phyloP scores from a whole-genome alignment of 2,888 invertebrate species.

The Nomada ferruginata region DNA sequence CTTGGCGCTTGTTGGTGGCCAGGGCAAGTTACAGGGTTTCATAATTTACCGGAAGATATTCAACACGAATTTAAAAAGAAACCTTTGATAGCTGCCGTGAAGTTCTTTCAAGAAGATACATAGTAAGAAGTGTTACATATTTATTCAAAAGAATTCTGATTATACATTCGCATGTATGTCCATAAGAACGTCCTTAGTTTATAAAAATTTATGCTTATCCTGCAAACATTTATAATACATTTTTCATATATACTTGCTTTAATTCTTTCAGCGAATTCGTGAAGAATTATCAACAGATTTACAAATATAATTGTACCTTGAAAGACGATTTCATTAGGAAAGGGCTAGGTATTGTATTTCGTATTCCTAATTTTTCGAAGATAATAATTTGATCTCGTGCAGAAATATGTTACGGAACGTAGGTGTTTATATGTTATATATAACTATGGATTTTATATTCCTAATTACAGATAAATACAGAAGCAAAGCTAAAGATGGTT shows the following conservation, averaged over 20 bases:
- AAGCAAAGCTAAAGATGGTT: constrained; percentile 86
- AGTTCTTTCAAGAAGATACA: constrained; percentile 93
- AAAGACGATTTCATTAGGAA: constrained; percentile 93
- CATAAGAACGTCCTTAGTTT: constrained; percentile 8
- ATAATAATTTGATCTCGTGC: constrained; percentile 3
- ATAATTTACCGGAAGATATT: constrained; percentile 89
- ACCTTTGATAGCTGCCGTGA: constrained; percentile 92
- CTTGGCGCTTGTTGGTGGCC: constrained; percentile 94
- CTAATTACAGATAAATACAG: constrained; percentile 86
- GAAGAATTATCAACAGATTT: constrained; percentile 89
- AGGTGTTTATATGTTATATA: neutral
- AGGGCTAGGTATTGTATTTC: constrained; percentile 89
- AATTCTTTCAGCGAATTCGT: constrained; percentile 91
- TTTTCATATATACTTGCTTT: constrained; percentile 31
- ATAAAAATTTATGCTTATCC: constrained; percentile 3
- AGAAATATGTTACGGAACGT: neutral
- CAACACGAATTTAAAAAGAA: constrained; percentile 87
- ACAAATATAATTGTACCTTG: constrained; percentile 90
- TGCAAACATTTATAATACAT: constrained; percentile 24
- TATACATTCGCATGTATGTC: neutral
- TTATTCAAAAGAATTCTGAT: neutral
- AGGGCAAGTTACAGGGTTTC: constrained; percentile 89
- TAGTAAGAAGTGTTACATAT: constrained; percentile 87
- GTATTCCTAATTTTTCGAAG: neutral
- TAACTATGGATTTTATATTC: constrained; percentile 1